Base-by-base conservation (phyloP, 2,888 invertebrate species). In the Galerucella calmariensis region DNA sequence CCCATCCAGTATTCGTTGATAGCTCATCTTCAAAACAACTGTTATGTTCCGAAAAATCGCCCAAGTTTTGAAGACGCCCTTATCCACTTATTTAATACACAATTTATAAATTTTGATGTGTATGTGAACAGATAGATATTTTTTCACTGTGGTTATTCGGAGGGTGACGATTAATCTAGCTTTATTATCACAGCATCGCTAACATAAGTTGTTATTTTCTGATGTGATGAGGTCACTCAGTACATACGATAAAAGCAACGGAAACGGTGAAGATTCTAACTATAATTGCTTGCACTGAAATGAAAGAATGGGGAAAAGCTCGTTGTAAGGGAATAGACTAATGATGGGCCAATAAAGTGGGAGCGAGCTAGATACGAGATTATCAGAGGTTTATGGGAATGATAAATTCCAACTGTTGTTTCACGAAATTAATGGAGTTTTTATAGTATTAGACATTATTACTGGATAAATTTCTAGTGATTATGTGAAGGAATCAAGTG, bases 371-470 rank as follows among this genome's bases (percentile, higher is more conserved):
- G 61, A 46, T 69, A 46, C 41, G 61, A 62, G 46, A 61, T 69
- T 69, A 69, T 69, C 61, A 46, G 51, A 61, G 61, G 61, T 69
- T 69, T 69, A 69, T 69, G 48, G 35, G 27, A 56, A 61, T 62
- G 68, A 69, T 69, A 69, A 69, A 69, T 69, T 11, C 69, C 48
- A 69, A 61, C 48, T 69, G 61, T 59, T 68, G 68, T 59, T 58
- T 68, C 41, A 58, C 16, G 44, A 44, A 68, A 11, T 58, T 59
- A 68, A 68, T 68, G 16, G 35, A 14, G 9, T 35, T 62, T 62
- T 62, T 62, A 62, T 41, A 16, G 41, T 16, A 14, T 27, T 14
- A 35, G 24, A 35, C 35, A 35, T 62, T 41, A 5, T 44, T 62
- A 14, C 62, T 11, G 41, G 59, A 58, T 59, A 67, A 41, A 56